Percentiles rank a stretch among this genome's conserved stretches.
Evolutionary conservation across 2,113 vertebrate genomes (phyloP).

Genomic region (Athene noctua): DNA sequence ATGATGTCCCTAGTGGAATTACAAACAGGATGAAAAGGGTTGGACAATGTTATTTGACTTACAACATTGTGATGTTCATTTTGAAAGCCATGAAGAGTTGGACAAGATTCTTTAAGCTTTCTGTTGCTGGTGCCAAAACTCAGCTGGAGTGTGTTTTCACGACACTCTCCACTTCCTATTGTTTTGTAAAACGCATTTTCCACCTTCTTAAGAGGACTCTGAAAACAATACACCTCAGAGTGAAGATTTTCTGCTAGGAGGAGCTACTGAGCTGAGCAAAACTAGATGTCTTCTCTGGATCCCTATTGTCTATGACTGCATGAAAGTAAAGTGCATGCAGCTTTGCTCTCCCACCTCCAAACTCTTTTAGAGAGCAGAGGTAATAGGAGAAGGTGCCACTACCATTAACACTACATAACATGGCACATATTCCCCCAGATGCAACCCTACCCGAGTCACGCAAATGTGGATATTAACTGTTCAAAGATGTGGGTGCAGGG

Average conservation of each 20-base stretch:
- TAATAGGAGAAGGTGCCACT: conserved; percentile 40
- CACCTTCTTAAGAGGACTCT: conserved; percentile 74
- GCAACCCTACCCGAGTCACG: neutral
- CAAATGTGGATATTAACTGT: neutral
- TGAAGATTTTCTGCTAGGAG: conserved; percentile 55
- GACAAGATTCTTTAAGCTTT: conserved; percentile 38
- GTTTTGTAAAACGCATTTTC: conserved; percentile 37
- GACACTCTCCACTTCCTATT: conserved; percentile 53
- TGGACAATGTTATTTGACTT: conserved; percentile 57
- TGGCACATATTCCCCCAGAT: neutral
- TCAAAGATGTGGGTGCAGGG: neutral
- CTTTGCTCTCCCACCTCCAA: neutral
- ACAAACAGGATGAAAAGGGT: conserved; percentile 60
- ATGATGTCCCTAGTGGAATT: conserved; percentile 62
- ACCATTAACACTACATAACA: conserved; percentile 30
- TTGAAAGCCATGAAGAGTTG: conserved; percentile 49
- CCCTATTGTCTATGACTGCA: neutral
- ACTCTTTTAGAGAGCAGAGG: neutral
- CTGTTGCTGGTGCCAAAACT: conserved; percentile 33
- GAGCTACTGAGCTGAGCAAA: conserved; percentile 57
- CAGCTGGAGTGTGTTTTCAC: conserved; percentile 53
- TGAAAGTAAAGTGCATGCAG: neutral
- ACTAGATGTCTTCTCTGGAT: neutral
- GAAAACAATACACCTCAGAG: conserved; percentile 59
- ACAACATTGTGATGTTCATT: conserved; percentile 17